Base-by-base conservation (phyloP, 2,888 invertebrate genomes). In the Tiliacea citrago region DNA sequence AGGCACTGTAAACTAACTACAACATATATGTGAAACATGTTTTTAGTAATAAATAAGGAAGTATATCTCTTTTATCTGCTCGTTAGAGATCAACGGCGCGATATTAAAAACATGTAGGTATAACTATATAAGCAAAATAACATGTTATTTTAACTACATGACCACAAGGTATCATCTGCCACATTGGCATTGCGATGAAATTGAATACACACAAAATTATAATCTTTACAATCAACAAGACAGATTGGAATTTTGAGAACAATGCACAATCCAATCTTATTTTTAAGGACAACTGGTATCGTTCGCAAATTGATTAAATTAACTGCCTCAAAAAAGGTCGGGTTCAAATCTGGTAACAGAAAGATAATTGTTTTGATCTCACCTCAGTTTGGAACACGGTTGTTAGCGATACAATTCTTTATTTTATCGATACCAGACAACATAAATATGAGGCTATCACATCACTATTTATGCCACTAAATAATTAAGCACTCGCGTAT, bases 281-380 rank as follows among this genome's bases (percentile, higher is more conserved):
- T 88, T 89, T 90, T 90, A 87, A 73, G 70, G 69, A 89, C 87
- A 81, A 84, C 85, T 84, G 88, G 90, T 91, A 92, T 90, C 90
- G 90, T 88, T 88, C 83, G 91, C 91, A 94, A 95, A 96, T 95
- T 95, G 93, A 95, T 95, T 94, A 95, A 93, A 93, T 91, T 90
- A 90, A 84, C 89, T 90, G 86, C 81, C 88, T 89, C 88, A 86
- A 89, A 87, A 92, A 93, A 92, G 92, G 93, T 92, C 88, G 89
- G 89, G 90, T 90, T 92, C 88, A 90, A 87, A 92, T 92, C 88
- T 92, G 91, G 93, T 93, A 94, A 93, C 90, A 88, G 88, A 88
- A 90, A 95, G 94, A 95, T 95, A 95, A 95, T 95, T 95, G 93
- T 95, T 95, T 94, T 92, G 93, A 94, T 95, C 92, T 91, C 90